Evolutionary conservation across 2,888 invertebrate species (phyloP).

Genomic region (Pyrgus malvae): DNA sequence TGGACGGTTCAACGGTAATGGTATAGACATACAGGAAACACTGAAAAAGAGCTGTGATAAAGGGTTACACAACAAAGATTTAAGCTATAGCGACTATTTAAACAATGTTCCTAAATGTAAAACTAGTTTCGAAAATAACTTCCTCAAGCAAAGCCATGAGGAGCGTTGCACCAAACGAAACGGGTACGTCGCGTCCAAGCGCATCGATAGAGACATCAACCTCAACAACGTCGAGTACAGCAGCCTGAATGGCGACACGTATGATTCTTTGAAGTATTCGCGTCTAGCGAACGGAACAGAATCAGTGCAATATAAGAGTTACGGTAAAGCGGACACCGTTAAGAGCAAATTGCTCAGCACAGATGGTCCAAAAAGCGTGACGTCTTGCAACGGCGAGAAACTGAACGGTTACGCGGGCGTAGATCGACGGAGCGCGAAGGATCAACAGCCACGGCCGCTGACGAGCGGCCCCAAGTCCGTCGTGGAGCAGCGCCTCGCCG

Average conservation of each 20-base stretch:
- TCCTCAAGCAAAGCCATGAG: conserved; percentile 73
- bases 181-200: conserved; percentile 66
- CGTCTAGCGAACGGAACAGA: conserved; percentile 77
- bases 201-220: conserved; percentile 71
- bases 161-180: conserved; percentile 74
- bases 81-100: conserved; percentile 72
- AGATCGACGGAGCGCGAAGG: conserved; percentile 63
- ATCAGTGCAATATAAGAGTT: conserved; percentile 76
- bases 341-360: conserved; percentile 76
- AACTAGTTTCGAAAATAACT: conserved; percentile 77
- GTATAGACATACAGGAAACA: conserved; percentile 74
- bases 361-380: conserved; percentile 76
- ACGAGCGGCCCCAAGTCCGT: conserved; percentile 70
- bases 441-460: conserved; percentile 61
- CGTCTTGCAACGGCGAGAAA: conserved; percentile 75
- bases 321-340: conserved; percentile 74
- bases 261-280: conserved; percentile 79
- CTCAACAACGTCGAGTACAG: conserved; percentile 70
- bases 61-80: conserved; percentile 75
- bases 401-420: conserved; percentile 64
- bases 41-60: conserved; percentile 79
- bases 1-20: conserved; percentile 64
- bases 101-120: conserved; percentile 80
- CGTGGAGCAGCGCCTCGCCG: conserved; percentile 74
- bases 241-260: conserved; percentile 72